phyloP scores from a whole-genome alignment of 2,113 vertebrate species.

The Bothrops jararaca region DNA sequence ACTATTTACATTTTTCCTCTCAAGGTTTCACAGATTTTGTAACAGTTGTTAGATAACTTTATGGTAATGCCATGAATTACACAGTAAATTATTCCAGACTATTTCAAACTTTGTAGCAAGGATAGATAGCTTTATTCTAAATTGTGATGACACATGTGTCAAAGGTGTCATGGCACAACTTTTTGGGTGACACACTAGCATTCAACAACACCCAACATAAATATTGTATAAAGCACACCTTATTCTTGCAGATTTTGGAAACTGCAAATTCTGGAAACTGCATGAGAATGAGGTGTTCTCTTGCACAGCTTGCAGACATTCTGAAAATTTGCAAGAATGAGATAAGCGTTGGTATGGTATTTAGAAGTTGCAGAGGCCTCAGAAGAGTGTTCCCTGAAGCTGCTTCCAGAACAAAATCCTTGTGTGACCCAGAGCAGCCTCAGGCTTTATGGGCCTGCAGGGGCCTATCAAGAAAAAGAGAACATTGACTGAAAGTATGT shows the following conservation, averaged over 20 bases:
- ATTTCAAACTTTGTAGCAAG: neutral
- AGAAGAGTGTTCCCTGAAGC: neutral
- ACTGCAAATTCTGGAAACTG: neutral
- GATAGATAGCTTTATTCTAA: neutral
- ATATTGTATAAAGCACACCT: neutral
- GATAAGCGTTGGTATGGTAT: neutral
- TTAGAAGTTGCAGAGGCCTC: neutral
- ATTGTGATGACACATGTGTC: neutral
- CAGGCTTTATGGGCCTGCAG: neutral
- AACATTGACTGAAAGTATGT: neutral
- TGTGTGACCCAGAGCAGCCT: neutral
- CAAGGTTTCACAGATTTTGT: neutral
- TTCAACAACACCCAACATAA: neutral
- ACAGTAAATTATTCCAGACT: neutral
- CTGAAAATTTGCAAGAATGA: neutral
- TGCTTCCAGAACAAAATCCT: neutral
- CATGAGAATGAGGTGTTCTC: neutral
- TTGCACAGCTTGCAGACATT: neutral
- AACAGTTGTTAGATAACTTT: neutral
- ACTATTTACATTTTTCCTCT: neutral
- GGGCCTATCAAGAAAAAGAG: neutral
- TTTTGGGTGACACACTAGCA: neutral
- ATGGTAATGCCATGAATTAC: neutral
- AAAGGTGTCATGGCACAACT: neutral
- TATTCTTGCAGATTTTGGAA: neutral